Evolutionary conservation across 2,888 invertebrate genomes (phyloP), one percentile per base, ranked within the genome.

Genomic region (Stenolophus ochropezus): DNA sequence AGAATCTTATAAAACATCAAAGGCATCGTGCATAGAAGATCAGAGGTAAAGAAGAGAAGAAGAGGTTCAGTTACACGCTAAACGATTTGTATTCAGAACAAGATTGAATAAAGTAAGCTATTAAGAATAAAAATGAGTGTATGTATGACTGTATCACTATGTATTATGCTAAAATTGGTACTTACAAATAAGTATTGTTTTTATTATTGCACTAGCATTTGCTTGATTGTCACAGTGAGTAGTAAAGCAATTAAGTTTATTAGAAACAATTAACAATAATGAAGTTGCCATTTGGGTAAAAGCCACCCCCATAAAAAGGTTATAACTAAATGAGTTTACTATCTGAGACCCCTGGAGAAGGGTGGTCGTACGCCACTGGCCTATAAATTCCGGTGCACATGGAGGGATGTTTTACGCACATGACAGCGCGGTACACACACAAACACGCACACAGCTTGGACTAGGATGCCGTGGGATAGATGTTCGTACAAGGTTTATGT

Each of bases 401-500:
- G 16, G 18, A 25, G 25, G 61, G 25, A 56, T 61, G 61, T 74
- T 74, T 49, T 74, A 74, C 51, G 51, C 74, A 49, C 74, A 53
- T 74, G 74, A 51, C 74, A 74, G 51, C 74, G 14, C 51, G 51
- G 56, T 23, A 61, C 14, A 23, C 61, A 23, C n/a, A 23, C n/a
- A n/a, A n/a, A n/a, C n/a, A n/a, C n/a, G 61, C 25, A 61, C 25
- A 61, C 61, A 25, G 61, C 4, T 25, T 42, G 33, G 33, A 42
- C 33, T 27, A 61, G 61, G 61, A 14, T 61, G 56, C 11, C 56
- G 56, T 18, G 56, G 4, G 23, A 14, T 61, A 61, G 23, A 25
- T 61, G 14, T 25, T 23, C 25, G 61, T 27, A 25, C 25, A 4
- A 23, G 51, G 23, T 74, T 74, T 74, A 74, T 74, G 74, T 74